Base-by-base conservation (phyloP, 1,140 invertebrate species). In the Aradophagus sp. region DNA sequence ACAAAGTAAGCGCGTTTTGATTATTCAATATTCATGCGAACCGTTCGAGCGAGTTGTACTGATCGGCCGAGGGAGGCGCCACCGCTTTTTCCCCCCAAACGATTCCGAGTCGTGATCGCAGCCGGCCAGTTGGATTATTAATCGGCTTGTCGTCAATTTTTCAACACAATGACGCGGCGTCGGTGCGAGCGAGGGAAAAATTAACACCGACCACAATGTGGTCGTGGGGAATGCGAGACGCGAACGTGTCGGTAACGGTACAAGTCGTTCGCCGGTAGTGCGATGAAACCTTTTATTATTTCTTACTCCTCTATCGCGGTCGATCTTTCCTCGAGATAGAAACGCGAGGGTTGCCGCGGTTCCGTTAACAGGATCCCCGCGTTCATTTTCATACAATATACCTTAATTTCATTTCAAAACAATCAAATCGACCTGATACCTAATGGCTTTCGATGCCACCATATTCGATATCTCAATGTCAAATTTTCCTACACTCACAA, bases 261-360 rank as follows among this genome's bases (percentile, higher is more conserved):
- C 12, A 61, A 56, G 35, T 56, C 62, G 56, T 69, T 42, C 56
- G 44, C 50, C 36, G 36, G 66, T 69, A 68, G 48, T 55, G 12
- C 50, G 55, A 55, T 61, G 39, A 58, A 61, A 56, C 55, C 47
- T 68, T 61, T 61, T 53, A 53, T 68, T 48, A 66, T 50, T 56
- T 66, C 62, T 56, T 42, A 42, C 38, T 55, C 44, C n/a, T n/a
- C 34, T 65, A 56, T 56, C 62, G 36, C 36, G 52, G 34, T 42
- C 42, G 34, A 55, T 65, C 50, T 65, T 55, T 11, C 32, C n/a
- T 39, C 13, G 42, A 38, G 50, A 56, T 65, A 39, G 34, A 65
- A 65, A 48, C 34, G 48, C 50, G 44, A 65, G 50, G 61, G 50
- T 65, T 56, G 42, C 61, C 15, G 11, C 14, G 17, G 19, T 65